Evolutionary conservation across 2,888 invertebrate genomes (phyloP).

Genomic region (Isotomurus palustris): DNA sequence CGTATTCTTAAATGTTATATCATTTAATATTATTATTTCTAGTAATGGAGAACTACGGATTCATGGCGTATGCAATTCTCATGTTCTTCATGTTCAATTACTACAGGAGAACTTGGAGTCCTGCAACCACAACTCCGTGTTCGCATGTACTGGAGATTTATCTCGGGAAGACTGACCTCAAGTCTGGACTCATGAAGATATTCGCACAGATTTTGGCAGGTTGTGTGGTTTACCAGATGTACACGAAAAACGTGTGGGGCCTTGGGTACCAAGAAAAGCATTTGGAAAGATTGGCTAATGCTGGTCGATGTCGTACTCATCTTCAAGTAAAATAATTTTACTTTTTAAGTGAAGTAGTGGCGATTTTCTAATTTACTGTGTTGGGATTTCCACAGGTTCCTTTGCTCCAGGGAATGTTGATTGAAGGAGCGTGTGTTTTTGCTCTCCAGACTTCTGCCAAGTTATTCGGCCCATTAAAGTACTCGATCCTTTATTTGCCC

Average conservation of each 20-base stretch:
- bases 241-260: conserved; percentile 4
- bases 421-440: not conserved
- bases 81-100: conserved; percentile 11
- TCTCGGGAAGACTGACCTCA: not conserved
- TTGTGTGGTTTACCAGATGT: not conserved
- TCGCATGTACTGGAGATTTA: conserved; percentile 4
- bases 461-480: not conserved
- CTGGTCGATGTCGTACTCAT: conserved; percentile 1
- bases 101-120: not conserved
- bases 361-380: no score
- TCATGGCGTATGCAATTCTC: not conserved
- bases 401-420: not conserved
- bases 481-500: not conserved
- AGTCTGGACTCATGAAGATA: not conserved
- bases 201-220: not conserved
- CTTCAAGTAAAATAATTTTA: conserved; percentile 8
- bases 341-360: no score
- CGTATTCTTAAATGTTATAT: no score
- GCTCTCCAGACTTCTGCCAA: not conserved
- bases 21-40: not conserved
- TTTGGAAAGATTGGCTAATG: not conserved
- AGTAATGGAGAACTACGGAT: conserved; percentile 4
- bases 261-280: not conserved
- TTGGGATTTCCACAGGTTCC: conserved; percentile 2
- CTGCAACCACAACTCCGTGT: not conserved